These are phyloP conservation scores for Lobophora halterata DNA, from an alignment of 2,888 invertebrate genomes.

Conservation along the genomic window DNA sequence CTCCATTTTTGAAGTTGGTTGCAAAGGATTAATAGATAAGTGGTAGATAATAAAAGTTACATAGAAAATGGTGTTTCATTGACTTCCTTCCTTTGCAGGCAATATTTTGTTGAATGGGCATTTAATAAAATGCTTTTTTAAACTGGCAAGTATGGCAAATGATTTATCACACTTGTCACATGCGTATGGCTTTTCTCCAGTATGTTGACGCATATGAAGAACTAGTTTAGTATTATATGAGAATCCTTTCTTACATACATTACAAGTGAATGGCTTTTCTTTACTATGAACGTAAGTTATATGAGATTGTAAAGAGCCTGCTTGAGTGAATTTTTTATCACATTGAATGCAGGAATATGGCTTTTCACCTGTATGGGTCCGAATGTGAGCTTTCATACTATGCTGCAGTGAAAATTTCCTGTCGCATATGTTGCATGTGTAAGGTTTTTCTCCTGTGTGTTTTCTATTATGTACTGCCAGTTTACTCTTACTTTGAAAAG, in stretches of 20 bases:
- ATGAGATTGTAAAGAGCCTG: background rate
- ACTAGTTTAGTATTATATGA: background rate
- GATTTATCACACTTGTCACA: conserved; percentile 1
- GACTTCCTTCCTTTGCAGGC: too few relatives aligned
- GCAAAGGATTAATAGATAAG: too few relatives aligned
- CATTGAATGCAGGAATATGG: conserved; percentile 1
- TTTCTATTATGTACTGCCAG: background rate
- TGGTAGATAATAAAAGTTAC: too few relatives aligned
- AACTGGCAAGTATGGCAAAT: too few relatives aligned
- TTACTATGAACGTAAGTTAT: background rate
- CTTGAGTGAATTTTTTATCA: conserved; percentile 1
- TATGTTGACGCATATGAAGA: background rate
- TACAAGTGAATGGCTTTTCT: conserved; percentile 2
- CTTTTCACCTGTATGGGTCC: conserved; percentile 1
- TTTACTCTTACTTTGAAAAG: background rate
- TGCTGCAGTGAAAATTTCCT: background rate
- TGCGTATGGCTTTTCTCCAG: background rate
- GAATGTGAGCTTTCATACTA: background rate
- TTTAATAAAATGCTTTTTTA: too few relatives aligned
- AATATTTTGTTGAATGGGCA: too few relatives aligned
- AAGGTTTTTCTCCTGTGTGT: conserved; percentile 4
- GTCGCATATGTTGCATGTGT: background rate
- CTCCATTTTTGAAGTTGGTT: too few relatives aligned
- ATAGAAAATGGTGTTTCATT: too few relatives aligned
- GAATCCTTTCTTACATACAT: background rate